Evolutionary conservation across 1,140 invertebrate genomes (phyloP).

Genomic region (Atta texana): DNA sequence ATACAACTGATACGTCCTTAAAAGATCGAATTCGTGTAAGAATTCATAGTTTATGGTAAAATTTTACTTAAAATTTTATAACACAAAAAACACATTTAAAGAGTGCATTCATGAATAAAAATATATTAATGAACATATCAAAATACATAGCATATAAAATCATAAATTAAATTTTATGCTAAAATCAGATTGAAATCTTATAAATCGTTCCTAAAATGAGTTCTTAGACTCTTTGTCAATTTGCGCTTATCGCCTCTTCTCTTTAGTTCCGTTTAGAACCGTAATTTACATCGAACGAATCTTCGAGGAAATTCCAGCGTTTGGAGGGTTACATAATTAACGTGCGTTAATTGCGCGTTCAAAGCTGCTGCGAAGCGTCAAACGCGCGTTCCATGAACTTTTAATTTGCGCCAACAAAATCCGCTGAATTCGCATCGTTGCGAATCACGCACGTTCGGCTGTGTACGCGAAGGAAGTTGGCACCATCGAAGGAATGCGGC

Average conservation of each 20-base stretch:
- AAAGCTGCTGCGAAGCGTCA: neutral
- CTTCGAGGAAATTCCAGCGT: constrained; percentile 7
- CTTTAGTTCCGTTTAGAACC: neutral
- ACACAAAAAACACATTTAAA: neutral
- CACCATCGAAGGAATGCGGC: constrained; percentile 27
- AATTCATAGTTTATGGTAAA: neutral
- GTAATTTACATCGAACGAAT: constrained; percentile 18
- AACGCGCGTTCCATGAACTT: neutral
- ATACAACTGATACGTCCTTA: too few species aligned
- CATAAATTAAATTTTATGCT: neutral
- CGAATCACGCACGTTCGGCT: neutral
- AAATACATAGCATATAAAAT: neutral
- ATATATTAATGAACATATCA: neutral
- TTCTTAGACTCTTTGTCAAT: neutral
- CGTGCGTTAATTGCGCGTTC: constrained; percentile 27
- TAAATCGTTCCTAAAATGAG: neutral
- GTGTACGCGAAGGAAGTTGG: constrained; percentile 23
- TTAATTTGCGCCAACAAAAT: constrained; percentile 27
- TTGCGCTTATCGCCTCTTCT: neutral
- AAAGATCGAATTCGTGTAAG: neutral
- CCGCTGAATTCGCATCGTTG: neutral
- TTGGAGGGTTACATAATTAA: constrained; percentile 37
- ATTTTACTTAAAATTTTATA: neutral
- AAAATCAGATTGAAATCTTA: neutral
- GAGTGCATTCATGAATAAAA: neutral